Percentiles rank a stretch among this genome's conserved stretches.
Conservation (phyloP, 2,113 vertebrate genomes). For the Crypturellus undulatus region DNA sequence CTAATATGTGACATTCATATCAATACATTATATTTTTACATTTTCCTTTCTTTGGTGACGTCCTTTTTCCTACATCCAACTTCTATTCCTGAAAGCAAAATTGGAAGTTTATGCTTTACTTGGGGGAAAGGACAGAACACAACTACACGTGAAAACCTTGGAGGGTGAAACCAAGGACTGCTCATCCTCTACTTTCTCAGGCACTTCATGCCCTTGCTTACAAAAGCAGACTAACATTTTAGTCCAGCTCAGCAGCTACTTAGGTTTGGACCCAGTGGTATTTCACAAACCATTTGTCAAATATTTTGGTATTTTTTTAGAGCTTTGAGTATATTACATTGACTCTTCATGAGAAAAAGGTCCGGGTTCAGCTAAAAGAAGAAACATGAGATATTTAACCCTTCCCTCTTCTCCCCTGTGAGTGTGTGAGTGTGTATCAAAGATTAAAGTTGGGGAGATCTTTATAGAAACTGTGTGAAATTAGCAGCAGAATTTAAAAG, state of each 20-base stretch:
- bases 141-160: neutral
- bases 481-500: neutral
- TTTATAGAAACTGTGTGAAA: neutral
- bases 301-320: neutral
- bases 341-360: neutral
- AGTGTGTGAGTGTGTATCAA: neutral
- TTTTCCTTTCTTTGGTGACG: neutral
- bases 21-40: neutral
- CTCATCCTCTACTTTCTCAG: neutral
- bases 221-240: neutral
- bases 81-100: neutral
- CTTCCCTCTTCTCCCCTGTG: neutral
- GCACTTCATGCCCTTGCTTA: neutral
- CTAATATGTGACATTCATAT: accelerated
- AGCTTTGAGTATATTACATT: neutral
- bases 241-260: neutral
- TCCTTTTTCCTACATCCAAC: neutral
- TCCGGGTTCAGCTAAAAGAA: neutral
- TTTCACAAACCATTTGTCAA: neutral
- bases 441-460: neutral
- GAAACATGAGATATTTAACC: neutral
- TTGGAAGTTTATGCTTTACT: neutral
- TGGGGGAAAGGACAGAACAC: neutral
- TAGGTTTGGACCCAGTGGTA: neutral
- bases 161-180: neutral